Evolutionary conservation across 2,888 invertebrate genomes (phyloP), one percentile per base, ranked within the genome.

Genomic region (Leptopilina drosophilae): DNA sequence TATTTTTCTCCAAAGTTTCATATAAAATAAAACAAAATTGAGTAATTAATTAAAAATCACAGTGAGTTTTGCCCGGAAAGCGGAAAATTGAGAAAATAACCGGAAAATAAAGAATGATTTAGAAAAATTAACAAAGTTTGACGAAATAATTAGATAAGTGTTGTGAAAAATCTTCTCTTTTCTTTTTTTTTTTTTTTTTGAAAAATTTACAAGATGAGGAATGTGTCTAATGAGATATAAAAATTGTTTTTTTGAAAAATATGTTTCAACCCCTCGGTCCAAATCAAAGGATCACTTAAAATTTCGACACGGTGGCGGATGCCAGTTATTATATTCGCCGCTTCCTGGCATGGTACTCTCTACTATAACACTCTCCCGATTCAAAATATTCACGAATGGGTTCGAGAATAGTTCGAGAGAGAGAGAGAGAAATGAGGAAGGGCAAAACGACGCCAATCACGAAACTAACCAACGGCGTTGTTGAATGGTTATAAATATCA

Each of bases 401-500:
- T 42, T 77, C 33, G 80, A 59, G 77, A 81, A 80, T 80, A 73
- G 77, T 80, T 80, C 76, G 67, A 49, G 33, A 33, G 33, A 33
- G 33, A 33, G 20, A 20, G 20, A 20, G 20, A 33, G 5, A 76
- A 77, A 26, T 53, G 56, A 80, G 77, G 64, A 73, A 73, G 59
- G 80, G 42, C 77, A 42, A 49, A 49, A 66, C 77, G 65, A 5
- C 66, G 75, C 42, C 75, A 46, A 53, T 14, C 46, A 33, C 53
- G 69, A 73, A 33, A 80, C 76, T 81, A 64, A 81, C 80, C 76
- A 83, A 79, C 78, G 67, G 79, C 76, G 77, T 64, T 78, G 56
- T 78, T 64, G 78, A 65, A 69, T 81, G 88, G 87, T 88, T 88
- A 88, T 90, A 90, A 90, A 90, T 89, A 89, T 89, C 90, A 91